Evolutionary conservation across 2,888 invertebrate species (phyloP), one percentile per base, ranked within the genome.

Genomic region (Apamea monoglypha): DNA sequence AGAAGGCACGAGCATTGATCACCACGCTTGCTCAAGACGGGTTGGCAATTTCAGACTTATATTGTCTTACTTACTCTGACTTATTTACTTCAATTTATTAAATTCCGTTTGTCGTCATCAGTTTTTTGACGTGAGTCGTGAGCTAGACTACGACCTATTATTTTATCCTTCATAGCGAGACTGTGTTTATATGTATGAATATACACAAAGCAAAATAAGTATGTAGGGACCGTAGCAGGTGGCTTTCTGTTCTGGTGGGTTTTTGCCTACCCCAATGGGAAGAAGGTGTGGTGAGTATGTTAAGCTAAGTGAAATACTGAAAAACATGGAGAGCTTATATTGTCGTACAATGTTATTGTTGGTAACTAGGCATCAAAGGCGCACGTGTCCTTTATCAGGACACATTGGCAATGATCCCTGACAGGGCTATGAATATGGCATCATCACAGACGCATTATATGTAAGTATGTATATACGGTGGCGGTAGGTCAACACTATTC

Each of bases 361-460:
- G 21, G n/a, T 63, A 36, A 68, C 29, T 36, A 61, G 1, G 8
- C n/a, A 56, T 25, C n/a, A 25, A 36, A 78, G 14, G 6, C 12
- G 18, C 10, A 80, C 10, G 6, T 53, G 14, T 6, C 12, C 44
- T 63, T 68, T 59, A 75, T 78, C 72, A 69, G 53, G 25, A 64
- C 12, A 76, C 69, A 59, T 64, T 73, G 72, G n/a, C 75, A 80
- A 75, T 84, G 81, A 73, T 68, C 40, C 29, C 18, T 47, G 6
- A 10, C 29, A 63, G 32, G 61, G 18, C 12, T 70, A 53, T 53
- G 29, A n/a, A 36, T 50, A 74, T 73, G 36, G 25, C 25, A 70
- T 81, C 81, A 76, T 68, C 47, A 76, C 4, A 56, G 75, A 80
- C 81, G 69, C 61, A 68, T 67, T 50, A 36, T 56, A 47, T 5